These are phyloP conservation scores for Elephas maximus DNA, from an alignment of 2,113 vertebrate genomes.

Conservation along the genomic window DNA sequence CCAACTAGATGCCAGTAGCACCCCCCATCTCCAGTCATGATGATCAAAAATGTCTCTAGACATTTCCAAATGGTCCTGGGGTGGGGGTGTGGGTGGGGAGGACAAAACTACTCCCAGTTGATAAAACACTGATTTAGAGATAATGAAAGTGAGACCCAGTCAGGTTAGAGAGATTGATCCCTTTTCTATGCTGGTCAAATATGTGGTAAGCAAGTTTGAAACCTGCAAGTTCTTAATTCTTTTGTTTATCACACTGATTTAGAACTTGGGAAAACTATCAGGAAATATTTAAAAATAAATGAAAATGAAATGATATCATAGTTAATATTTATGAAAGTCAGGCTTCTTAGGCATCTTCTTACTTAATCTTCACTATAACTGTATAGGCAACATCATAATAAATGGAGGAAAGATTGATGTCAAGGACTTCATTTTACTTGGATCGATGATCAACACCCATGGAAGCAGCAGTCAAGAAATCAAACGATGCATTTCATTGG, in stretches of 20 bases:
- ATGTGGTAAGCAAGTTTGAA: not conserved
- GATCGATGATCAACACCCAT: too few species aligned
- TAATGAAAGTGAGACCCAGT: not conserved
- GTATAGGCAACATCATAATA: not conserved
- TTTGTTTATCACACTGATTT: not conserved
- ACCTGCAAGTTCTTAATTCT: not conserved
- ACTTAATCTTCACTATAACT: not conserved
- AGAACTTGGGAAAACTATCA: not conserved
- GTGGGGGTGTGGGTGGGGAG: too few species aligned
- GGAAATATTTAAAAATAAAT: conserved; percentile 36
- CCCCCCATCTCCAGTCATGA: not conserved
- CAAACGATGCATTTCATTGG: too few species aligned
- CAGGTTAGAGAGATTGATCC: not conserved
- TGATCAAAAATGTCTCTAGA: not conserved
- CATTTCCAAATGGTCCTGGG: not conserved
- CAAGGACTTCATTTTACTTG: too few species aligned
- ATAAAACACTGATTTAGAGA: not conserved
- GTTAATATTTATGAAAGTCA: not conserved
- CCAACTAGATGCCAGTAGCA: not conserved
- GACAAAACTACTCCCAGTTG: not conserved
- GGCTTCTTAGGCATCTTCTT: not conserved
- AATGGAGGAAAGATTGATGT: too few species aligned
- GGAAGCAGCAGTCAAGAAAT: too few species aligned
- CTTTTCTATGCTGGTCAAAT: not conserved
- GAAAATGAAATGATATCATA: not conserved